Conservation (phyloP, 2,888 invertebrate species). For the Anarsia innoxiella region DNA sequence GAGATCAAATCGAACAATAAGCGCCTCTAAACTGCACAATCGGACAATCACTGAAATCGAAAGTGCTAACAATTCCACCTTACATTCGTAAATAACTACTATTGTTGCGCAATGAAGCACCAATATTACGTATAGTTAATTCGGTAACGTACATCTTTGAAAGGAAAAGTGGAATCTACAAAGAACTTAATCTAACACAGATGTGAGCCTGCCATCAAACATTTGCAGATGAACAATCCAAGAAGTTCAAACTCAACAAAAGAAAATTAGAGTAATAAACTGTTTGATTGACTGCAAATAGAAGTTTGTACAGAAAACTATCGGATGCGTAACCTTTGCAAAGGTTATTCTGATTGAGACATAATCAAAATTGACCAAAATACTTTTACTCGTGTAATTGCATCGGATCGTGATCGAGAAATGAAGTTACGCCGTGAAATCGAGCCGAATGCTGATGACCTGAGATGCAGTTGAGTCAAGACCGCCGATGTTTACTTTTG, state of each 20-base stretch:
- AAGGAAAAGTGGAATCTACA: slow-evolving; percentile 22
- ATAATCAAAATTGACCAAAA: slow-evolving; percentile 15
- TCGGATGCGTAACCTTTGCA: slow-evolving; percentile 35
- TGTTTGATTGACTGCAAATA: slow-evolving; percentile 17
- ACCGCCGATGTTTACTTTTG: slow-evolving; percentile 8
- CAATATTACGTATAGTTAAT: slow-evolving; percentile 14
- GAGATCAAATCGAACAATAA: too few species aligned
- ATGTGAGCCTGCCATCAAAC: slow-evolving; percentile 11
- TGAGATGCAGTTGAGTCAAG: slow-evolving; percentile 11
- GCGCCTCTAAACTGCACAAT: too few species aligned
- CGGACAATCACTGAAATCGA: slow-evolving; percentile 6
- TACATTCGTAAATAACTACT: neutral
- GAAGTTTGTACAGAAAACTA: slow-evolving; percentile 20
- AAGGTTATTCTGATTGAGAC: slow-evolving; percentile 33
- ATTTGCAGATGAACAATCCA: slow-evolving; percentile 5
- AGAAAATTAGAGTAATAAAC: slow-evolving; percentile 6
- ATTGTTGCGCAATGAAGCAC: slow-evolving; percentile 9
- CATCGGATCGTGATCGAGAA: slow-evolving; percentile 26
- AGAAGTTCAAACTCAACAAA: neutral
- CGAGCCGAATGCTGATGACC: slow-evolving; percentile 27
- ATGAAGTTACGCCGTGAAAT: slow-evolving; percentile 28
- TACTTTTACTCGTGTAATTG: slow-evolving; percentile 27
- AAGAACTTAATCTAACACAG: slow-evolving; percentile 14
- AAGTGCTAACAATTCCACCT: slow-evolving; percentile 5
- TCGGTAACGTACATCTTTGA: slow-evolving; percentile 16